These are phyloP conservation scores for Scaptomyza caliginosa DNA, from an alignment of 2,888 invertebrate genomes.

Conservation along the genomic window DNA sequence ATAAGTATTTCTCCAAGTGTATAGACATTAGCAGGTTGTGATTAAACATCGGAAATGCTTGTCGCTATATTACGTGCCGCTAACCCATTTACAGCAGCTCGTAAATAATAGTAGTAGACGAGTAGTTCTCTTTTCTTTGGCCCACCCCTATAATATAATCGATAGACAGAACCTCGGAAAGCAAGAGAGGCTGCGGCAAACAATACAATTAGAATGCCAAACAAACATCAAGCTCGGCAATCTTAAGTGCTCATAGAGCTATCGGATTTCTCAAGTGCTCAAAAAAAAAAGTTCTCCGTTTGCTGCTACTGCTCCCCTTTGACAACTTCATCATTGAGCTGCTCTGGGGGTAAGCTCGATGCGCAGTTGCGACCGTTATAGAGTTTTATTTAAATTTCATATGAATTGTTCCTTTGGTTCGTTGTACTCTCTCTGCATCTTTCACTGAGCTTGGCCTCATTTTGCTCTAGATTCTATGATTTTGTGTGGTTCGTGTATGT, in stretches of 20 bases:
- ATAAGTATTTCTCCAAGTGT: neutral
- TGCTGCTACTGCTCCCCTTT: constrained; percentile 47
- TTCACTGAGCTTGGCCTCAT: constrained; percentile 61
- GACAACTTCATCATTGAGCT: constrained; percentile 36
- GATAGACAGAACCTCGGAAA: constrained; percentile 15
- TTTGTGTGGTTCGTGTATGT: constrained; percentile 47
- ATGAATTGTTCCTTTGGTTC: constrained; percentile 51
- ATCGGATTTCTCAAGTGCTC: constrained; percentile 73
- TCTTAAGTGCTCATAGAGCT: constrained; percentile 71
- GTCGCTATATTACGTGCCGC: constrained; percentile 73
- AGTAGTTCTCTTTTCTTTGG: constrained; percentile 3
- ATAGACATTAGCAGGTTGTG: constrained; percentile 39
- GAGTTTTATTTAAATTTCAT: constrained; percentile 43
- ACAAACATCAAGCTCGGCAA: constrained; percentile 67
- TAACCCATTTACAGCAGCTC: constrained; percentile 76
- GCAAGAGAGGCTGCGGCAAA: constrained; percentile 41
- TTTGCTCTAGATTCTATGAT: constrained; percentile 51
- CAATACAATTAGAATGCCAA: constrained; percentile 52
- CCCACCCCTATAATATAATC: constrained; percentile 37
- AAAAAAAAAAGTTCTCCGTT: constrained; percentile 45
- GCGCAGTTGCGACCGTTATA: constrained; percentile 53
- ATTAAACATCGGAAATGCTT: constrained; percentile 72
- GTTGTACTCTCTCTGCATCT: constrained; percentile 40
- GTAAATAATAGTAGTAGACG: constrained; percentile 49
- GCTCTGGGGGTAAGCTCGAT: constrained; percentile 48